These are phyloP conservation scores for Orchesella flavescens DNA, from an alignment of 2,888 invertebrate species.

Conservation along the genomic window DNA sequence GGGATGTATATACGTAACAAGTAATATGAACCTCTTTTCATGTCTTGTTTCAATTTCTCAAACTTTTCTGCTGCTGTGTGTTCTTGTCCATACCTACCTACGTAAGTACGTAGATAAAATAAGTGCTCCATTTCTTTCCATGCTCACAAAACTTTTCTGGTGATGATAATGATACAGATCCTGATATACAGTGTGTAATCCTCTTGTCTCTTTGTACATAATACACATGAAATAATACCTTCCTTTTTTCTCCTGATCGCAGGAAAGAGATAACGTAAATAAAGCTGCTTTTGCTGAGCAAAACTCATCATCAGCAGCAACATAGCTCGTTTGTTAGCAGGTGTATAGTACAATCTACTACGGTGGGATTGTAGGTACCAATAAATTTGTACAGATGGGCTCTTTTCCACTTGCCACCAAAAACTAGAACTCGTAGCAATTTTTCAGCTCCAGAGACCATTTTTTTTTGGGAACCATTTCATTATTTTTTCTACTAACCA, in stretches of 20 bases:
- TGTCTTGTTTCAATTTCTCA: conserved; percentile 13
- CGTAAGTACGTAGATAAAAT: background rate
- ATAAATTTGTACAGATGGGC: too few relatives aligned
- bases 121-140: background rate
- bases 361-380: background rate
- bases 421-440: conserved; percentile 32
- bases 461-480: conserved; percentile 48
- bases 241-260: conserved; percentile 10
- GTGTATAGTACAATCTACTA: background rate
- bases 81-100: background rate
- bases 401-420: too few relatives aligned
- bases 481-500: conserved; percentile 21
- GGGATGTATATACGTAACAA: background rate
- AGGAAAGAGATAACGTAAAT: conserved; percentile 29
- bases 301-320: background rate
- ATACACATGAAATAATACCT: conserved; percentile 2
- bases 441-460: conserved; percentile 45
- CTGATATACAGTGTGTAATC: background rate
- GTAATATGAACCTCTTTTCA: background rate
- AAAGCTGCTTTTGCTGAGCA: background rate
- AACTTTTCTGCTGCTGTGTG: background rate
- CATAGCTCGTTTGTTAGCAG: conserved; percentile 6
- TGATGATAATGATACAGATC: conserved; percentile 1
- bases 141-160: background rate
- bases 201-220: background rate